phyloP scores from a whole-genome alignment of 2,797 vertebrate genomes.

The Labroides dimidiatus region DNA sequence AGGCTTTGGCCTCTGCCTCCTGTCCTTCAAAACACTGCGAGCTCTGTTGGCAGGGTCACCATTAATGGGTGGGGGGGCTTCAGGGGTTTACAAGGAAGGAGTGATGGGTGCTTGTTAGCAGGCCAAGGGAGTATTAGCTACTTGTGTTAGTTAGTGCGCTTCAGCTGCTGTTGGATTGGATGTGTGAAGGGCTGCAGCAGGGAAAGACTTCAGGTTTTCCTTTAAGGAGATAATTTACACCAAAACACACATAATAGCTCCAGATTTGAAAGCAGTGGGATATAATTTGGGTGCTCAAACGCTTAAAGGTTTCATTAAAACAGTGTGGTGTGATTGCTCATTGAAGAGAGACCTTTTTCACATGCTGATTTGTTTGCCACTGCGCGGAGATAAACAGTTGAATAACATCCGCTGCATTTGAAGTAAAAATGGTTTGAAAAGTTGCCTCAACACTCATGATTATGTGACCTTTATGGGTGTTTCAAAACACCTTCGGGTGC shows the following conservation, averaged over 20 bases:
- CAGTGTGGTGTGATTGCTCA: background rate
- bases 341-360: constrained; percentile 1
- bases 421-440: background rate
- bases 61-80: constrained; percentile 68
- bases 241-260: background rate
- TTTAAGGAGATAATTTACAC: background rate
- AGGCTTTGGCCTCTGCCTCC: constrained; percentile 68
- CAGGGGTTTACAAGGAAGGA: constrained; percentile 52
- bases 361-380: background rate
- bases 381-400: background rate
- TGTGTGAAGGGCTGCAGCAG: constrained; percentile 1
- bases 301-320: background rate
- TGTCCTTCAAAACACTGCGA: constrained; percentile 70
- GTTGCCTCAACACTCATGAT: constrained; percentile 1
- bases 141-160: constrained; percentile 44
- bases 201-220: constrained; percentile 5
- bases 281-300: background rate
- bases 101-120: constrained; percentile 69
- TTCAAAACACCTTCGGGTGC: background rate
- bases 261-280: background rate
- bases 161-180: constrained; percentile 17
- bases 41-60: constrained; percentile 64
- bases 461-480: background rate
- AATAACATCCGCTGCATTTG: background rate
- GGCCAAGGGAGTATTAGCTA: constrained; percentile 50